These are phyloP conservation scores for Montipora capricornis DNA, from an alignment of 64 coral and sea anemone species.

Conservation along the genomic window DNA sequence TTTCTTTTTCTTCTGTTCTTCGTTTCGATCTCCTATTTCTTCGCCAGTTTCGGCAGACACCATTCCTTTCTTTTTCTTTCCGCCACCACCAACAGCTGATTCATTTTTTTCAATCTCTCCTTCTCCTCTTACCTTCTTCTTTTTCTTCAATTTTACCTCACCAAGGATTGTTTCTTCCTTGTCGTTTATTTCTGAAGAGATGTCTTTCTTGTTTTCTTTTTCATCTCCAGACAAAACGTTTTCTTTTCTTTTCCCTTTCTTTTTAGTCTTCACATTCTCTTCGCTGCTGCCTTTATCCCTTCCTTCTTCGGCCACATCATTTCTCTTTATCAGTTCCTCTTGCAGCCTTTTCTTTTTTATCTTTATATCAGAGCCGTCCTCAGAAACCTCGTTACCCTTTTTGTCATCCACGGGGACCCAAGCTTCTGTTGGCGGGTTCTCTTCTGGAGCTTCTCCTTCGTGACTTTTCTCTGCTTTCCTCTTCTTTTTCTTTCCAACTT, in stretches of 20 bases:
- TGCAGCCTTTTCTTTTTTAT: neutral
- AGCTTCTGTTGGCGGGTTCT: conserved; percentile 2
- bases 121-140: no score
- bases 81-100: neutral
- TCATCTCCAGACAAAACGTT: neutral
- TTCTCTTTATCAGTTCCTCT: neutral
- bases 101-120: no score
- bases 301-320: conserved; percentile 15
- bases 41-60: neutral
- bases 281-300: neutral
- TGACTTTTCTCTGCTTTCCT: conserved; percentile 4
- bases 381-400: neutral
- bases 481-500: neutral
- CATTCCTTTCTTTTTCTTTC: neutral
- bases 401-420: neutral
- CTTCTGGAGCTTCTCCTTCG: neutral
- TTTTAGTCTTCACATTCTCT: conserved; percentile 1
- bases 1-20: neutral
- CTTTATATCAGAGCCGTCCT: neutral
- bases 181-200: neutral
- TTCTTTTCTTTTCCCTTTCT: conserved; percentile 16
- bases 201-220: neutral
- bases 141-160: no score
- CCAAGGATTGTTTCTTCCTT: neutral
- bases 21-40: neutral